Base-by-base conservation (phyloP, 37 sponge, comb jelly and placozoan genomes). In the Agelas oroides region DNA sequence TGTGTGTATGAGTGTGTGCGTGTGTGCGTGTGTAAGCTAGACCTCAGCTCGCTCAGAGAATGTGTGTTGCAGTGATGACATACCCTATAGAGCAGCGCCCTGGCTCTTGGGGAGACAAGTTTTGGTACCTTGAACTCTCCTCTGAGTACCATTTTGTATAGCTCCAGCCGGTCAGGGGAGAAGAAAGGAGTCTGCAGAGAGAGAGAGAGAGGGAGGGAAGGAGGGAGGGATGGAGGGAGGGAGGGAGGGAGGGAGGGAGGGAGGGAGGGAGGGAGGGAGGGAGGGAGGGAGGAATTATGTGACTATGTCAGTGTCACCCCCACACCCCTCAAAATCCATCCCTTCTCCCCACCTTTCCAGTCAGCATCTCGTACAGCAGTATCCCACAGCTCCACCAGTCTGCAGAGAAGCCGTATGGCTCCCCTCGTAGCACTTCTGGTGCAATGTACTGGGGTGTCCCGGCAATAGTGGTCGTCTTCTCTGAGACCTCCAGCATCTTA, bases 341-440 rank as follows among this genome's bases (percentile, higher is more conserved):
- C 46, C 46, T 46, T 8, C 46, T 8, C 8, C 62, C 15, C 70
- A 94, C 95, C 77, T 88, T 84, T 64, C 95, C 95, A 31, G 76
- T 70, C 0, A 95, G 68, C 89, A 95, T 76, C 71, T 95, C 95
- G 72, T 82, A 88, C 31, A 95, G 77, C 0, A 95, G 79, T 8
- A 95, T 56, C 13, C 95, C 95, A 65, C 88, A 84, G 34, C 89
- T 88, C 95, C 95, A 95, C 95, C 95, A 95, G 58, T 95, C 95
- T 41, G 91, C 95, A 17, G 92, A 80, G 65, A 68, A 88, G 52
- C 68, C 84, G 62, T 94, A 94, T 39, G 87, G 91, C 70, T 94
- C 91, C 80, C 92, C 95, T 58, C 86, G 84, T 36, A 95, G 62
- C 54, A 95, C 88, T 61, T 95, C 95, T 0, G 95, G 95, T 30